Conservation (phyloP, 1,140 invertebrate genomes). For the Drosophila teissieri region DNA sequence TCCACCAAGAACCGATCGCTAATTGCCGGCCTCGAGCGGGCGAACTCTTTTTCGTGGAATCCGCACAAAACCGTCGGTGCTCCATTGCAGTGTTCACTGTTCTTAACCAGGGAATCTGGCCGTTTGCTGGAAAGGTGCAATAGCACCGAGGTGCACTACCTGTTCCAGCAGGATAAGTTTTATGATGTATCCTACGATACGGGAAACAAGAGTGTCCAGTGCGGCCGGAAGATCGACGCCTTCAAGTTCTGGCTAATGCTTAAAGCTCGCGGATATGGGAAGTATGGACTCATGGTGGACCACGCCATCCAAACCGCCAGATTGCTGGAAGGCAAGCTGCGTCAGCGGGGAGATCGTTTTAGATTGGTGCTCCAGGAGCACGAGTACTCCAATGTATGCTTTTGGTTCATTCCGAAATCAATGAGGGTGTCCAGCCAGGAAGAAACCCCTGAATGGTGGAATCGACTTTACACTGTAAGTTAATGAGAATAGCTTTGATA, state of each 20-base stretch:
- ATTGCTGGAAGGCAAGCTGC: constrained; percentile 86
- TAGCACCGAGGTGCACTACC: constrained; percentile 91
- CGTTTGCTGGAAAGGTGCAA: constrained; percentile 90
- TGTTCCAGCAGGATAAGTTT: constrained; percentile 97
- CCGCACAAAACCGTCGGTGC: constrained; percentile 96
- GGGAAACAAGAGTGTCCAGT: constrained; percentile 97
- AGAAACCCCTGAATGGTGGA: constrained; percentile 89
- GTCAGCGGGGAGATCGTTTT: constrained; percentile 86
- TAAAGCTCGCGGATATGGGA: constrained; percentile 89
- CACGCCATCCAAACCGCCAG: constrained; percentile 87
- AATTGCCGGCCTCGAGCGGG: constrained; percentile 68
- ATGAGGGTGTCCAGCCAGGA: constrained; percentile 86
- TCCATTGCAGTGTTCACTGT: constrained; percentile 94
- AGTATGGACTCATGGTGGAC: constrained; percentile 87
- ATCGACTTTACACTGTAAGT: constrained; percentile 87
- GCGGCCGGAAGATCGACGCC: constrained; percentile 96
- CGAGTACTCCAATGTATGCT: constrained; percentile 94
- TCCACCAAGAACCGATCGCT: constrained; percentile 60
- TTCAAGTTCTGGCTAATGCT: constrained; percentile 98
- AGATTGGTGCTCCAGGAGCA: constrained; percentile 87
- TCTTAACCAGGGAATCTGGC: constrained; percentile 89
- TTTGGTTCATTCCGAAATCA: constrained; percentile 95
- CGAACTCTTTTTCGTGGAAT: constrained; percentile 95
- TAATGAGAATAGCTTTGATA: too few species aligned
- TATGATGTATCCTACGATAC: constrained; percentile 96